Evolutionary conservation across 2,113 vertebrate genomes (phyloP).

Genomic region (Trogon surrucura): DNA sequence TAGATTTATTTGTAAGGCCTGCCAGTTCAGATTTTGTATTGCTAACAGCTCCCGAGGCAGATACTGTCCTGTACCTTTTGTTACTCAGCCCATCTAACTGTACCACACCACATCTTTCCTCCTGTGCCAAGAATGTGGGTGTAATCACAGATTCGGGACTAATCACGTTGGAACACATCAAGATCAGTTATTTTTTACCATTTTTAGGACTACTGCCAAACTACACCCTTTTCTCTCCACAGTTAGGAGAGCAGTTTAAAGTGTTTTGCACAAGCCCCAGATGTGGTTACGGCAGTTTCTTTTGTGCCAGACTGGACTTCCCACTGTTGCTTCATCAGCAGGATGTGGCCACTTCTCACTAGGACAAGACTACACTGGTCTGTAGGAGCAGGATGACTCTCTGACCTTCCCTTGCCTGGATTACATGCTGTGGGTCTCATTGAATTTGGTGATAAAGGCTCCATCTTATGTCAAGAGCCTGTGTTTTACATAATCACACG

Average conservation of each 20-base stretch:
- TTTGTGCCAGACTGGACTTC: not conserved
- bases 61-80: not conserved
- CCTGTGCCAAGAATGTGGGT: conserved; percentile 50
- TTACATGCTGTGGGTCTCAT: not conserved
- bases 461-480: not conserved
- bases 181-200: conserved; percentile 6
- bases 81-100: not conserved
- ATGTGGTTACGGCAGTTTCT: not conserved
- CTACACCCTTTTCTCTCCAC: not conserved
- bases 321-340: not conserved
- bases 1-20: not conserved
- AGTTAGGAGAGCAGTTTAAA: not conserved
- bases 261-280: not conserved
- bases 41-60: not conserved
- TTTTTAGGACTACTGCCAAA: conserved; percentile 31
- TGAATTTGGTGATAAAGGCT: not conserved
- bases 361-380: not conserved
- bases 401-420: not conserved
- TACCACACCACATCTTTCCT: not conserved
- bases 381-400: not conserved
- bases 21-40: not conserved
- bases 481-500: not conserved
- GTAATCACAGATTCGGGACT: conserved; percentile 7
- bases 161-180: conserved; percentile 43
- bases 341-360: not conserved